phyloP scores from a whole-genome alignment of 2,888 invertebrate species.

The Ennomos erosarius region DNA sequence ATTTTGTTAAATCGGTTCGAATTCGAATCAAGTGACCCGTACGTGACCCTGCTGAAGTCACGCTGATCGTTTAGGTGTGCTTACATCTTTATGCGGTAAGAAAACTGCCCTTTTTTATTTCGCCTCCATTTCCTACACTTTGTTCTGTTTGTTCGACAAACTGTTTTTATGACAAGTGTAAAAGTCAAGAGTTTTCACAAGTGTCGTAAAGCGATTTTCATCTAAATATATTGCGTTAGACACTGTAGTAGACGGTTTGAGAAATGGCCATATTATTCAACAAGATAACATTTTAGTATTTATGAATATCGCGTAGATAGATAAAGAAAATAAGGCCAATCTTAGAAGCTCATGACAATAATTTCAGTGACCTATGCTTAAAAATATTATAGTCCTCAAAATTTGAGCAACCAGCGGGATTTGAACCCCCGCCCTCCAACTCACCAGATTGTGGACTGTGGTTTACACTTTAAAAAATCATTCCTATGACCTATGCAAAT shows the following conservation, averaged over 20 bases:
- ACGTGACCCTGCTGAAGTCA: neutral
- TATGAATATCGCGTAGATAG: neutral
- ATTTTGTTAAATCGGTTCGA: too few relatives aligned
- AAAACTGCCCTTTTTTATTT: conserved; percentile 61
- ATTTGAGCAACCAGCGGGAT: too few relatives aligned
- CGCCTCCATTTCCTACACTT: conserved; percentile 68
- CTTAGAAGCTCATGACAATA: too few relatives aligned
- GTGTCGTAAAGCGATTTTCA: conserved; percentile 49
- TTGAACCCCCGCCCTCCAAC: too few relatives aligned
- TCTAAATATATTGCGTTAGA: conserved; percentile 33
- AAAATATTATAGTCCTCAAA: too few relatives aligned
- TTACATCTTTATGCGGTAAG: conserved; percentile 39
- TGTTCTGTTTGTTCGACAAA: conserved; percentile 67
- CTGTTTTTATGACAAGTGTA: conserved; percentile 68
- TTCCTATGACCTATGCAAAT: too few relatives aligned
- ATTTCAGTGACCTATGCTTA: too few relatives aligned
- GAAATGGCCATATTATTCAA: conserved; percentile 15
- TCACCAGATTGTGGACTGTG: too few relatives aligned
- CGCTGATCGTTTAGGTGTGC: conserved; percentile 5
- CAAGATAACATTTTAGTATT: conserved; percentile 36
- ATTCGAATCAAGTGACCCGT: too few relatives aligned
- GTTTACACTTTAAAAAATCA: too few relatives aligned
- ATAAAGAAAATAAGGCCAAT: too few relatives aligned
- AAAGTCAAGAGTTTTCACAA: conserved; percentile 59
- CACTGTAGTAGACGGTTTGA: conserved; percentile 19